phyloP scores from a whole-genome alignment of 2,797 vertebrate species.

The Onychomys torridus region DNA sequence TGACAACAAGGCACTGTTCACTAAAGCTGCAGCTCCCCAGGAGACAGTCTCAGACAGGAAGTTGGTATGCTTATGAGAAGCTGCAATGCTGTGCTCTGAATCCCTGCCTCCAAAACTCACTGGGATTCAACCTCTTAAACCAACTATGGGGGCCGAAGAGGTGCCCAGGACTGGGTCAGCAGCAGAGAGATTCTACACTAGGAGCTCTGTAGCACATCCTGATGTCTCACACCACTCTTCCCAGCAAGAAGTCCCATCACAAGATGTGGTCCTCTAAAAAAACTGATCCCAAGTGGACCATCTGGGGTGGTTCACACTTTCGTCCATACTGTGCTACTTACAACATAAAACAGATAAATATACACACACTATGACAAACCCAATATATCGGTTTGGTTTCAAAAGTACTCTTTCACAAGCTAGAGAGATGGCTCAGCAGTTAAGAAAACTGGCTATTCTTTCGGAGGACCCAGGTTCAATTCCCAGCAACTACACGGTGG shows the following conservation, averaged over 20 bases:
- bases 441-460: not conserved
- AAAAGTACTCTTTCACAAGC: slow-evolving; percentile 75
- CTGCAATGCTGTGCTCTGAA: not conserved
- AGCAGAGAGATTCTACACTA: not conserved
- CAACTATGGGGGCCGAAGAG: not conserved
- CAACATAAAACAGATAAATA: not conserved
- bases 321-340: not conserved
- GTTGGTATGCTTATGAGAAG: not conserved
- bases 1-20: not conserved
- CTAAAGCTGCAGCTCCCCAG: slow-evolving; percentile 33
- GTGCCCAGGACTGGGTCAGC: not conserved
- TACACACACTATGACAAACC: slow-evolving; percentile 69
- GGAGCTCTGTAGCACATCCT: not conserved
- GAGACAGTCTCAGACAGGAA: not conserved
- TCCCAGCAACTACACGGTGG: not conserved
- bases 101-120: not conserved
- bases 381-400: slow-evolving; percentile 83
- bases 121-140: not conserved
- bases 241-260: not conserved
- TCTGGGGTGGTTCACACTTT: not conserved
- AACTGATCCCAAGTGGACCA: not conserved
- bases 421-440: slow-evolving; percentile 91
- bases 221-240: not conserved
- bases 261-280: not conserved
- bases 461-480: not conserved